These are phyloP conservation scores for Ormyrus thymus DNA, from an alignment of 2,888 invertebrate species.

Conservation along the genomic window DNA sequence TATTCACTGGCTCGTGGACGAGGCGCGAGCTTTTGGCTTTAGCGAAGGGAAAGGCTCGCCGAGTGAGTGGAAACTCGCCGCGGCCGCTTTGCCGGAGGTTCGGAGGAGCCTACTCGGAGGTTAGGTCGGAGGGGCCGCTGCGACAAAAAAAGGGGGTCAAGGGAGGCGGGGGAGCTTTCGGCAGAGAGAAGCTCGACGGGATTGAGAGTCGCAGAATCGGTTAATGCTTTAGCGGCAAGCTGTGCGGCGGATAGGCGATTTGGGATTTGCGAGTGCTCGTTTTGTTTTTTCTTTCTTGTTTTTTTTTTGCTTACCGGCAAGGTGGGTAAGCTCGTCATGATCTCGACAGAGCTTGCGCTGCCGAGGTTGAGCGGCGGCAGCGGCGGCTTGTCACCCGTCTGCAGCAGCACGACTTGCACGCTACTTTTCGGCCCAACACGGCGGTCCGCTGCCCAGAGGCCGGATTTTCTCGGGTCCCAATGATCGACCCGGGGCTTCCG, in stretches of 20 bases:
- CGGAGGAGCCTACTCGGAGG: slow-evolving; percentile 2
- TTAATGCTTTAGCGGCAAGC: no score
- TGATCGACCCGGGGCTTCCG: not conserved
- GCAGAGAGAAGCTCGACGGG: no score
- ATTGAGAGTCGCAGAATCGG: no score
- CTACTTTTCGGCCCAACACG: not conserved
- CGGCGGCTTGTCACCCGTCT: slow-evolving; percentile 6
- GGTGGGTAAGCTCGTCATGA: slow-evolving; percentile 53
- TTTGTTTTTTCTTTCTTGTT: not conserved
- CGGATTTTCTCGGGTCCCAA: not conserved
- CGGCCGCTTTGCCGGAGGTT: no score
- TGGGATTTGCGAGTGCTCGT: no score
- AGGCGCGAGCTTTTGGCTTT: no score
- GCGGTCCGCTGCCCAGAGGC: not conserved
- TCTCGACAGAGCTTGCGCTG: slow-evolving; percentile 17
- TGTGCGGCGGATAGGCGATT: no score
- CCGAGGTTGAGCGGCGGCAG: slow-evolving; percentile 17
- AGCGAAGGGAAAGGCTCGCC: no score
- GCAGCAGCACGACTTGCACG: not conserved
- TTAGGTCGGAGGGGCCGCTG: slow-evolving; percentile 3
- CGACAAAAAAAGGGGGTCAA: not conserved
- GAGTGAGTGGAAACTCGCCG: no score
- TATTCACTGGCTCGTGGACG: no score
- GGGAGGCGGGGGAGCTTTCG: not conserved
- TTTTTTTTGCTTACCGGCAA: slow-evolving; percentile 48